Evolutionary conservation across 2,113 vertebrate species (phyloP).

Genomic region (Anguilla rostrata): DNA sequence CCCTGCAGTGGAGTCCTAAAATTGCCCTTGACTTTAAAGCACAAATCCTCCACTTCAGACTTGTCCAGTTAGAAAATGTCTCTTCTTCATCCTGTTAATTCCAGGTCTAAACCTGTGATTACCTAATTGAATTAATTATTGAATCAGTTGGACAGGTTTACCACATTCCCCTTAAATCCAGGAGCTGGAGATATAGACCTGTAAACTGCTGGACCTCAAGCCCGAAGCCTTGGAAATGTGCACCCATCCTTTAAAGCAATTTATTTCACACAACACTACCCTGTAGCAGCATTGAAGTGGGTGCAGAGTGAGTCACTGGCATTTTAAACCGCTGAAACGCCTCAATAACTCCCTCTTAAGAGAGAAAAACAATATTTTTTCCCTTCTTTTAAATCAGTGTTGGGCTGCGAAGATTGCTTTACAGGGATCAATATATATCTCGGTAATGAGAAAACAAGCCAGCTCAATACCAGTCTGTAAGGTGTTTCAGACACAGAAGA

Average conservation of each 20-base stretch:
- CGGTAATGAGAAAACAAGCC: conserved; percentile 31
- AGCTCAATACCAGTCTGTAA: conserved; percentile 26
- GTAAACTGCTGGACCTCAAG: neutral
- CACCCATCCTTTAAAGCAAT: neutral
- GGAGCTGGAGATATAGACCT: neutral
- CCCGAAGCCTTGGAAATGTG: neutral
- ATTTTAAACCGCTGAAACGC: conserved; percentile 28
- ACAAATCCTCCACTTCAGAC: neutral
- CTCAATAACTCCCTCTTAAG: conserved; percentile 37
- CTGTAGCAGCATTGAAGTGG: neutral
- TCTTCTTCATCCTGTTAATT: neutral
- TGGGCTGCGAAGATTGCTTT: conserved; percentile 36
- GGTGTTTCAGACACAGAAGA: neutral
- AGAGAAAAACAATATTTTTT: conserved; percentile 28
- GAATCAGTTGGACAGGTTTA: neutral
- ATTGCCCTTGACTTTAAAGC: neutral
- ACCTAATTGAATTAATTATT: neutral
- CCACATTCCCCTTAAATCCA: neutral
- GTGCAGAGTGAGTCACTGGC: conserved; percentile 8
- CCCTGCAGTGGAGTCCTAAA: neutral
- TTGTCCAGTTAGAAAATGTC: neutral
- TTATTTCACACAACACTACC: conserved; percentile 11
- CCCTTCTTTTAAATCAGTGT: conserved; percentile 33
- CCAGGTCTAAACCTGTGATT: neutral
- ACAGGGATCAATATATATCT: conserved; percentile 35